Conservation (phyloP, 2,888 invertebrate genomes). For the Falcaria lacertinaria region DNA sequence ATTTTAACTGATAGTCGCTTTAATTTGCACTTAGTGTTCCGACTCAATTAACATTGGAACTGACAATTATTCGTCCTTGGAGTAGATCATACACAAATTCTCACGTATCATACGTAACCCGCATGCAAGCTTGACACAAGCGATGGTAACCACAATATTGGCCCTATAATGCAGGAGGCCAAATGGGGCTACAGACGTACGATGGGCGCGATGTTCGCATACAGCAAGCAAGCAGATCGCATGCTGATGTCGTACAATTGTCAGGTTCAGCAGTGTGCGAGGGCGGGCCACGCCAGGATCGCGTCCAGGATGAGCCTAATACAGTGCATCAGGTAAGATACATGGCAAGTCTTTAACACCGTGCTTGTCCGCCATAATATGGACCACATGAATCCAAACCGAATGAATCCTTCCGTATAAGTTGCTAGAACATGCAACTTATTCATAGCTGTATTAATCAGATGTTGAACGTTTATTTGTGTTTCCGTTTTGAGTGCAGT, state of each 20-base stretch:
- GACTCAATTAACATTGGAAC: too few relatives aligned
- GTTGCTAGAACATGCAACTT: neutral
- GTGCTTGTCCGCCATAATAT: neutral
- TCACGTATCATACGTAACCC: neutral
- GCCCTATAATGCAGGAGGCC: constrained; percentile 69
- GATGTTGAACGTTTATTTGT: neutral
- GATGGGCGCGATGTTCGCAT: constrained; percentile 77
- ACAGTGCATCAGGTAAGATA: constrained; percentile 86
- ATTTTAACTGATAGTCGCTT: too few relatives aligned
- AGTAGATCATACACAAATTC: too few relatives aligned
- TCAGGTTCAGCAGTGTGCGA: constrained; percentile 73
- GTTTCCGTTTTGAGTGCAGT: constrained; percentile 5
- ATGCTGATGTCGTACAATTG: constrained; percentile 79
- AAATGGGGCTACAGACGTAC: constrained; percentile 78
- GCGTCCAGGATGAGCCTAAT: constrained; percentile 84
- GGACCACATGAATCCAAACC: neutral
- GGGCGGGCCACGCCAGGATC: constrained; percentile 63
- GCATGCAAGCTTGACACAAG: constrained; percentile 38
- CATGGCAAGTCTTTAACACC: neutral
- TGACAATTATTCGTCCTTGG: too few relatives aligned
- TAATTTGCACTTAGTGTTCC: too few relatives aligned
- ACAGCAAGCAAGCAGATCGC: constrained; percentile 74
- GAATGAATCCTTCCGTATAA: neutral
- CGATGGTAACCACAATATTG: constrained; percentile 43
- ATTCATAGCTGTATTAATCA: neutral